Percentiles rank a stretch among this genome's conserved stretches.
phyloP scores from a whole-genome alignment of 2,888 invertebrate species.

The Epistrophe eligans region DNA sequence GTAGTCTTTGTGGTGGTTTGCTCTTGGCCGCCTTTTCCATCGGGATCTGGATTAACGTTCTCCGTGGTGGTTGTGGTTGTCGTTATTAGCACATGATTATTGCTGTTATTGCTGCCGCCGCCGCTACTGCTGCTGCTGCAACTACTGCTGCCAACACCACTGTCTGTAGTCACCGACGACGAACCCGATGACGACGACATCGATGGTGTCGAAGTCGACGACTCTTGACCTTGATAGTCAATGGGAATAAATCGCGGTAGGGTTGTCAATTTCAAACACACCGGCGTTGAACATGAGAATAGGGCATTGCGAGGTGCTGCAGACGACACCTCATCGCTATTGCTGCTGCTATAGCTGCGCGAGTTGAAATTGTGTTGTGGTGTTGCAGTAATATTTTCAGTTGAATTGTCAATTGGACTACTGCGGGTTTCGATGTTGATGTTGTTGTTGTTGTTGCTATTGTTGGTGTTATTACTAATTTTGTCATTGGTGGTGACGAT shows the following conservation, averaged over 20 bases:
- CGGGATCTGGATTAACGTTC: constrained; percentile 72
- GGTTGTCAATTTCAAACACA: constrained; percentile 76
- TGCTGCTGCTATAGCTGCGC: constrained; percentile 58
- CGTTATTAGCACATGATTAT: constrained; percentile 68
- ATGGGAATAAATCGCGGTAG: constrained; percentile 77
- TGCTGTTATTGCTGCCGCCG: not conserved
- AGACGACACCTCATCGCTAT: constrained; percentile 54
- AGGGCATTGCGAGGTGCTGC: constrained; percentile 83
- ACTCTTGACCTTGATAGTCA: constrained; percentile 73
- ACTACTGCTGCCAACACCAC: constrained; percentile 41
- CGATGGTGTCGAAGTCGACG: constrained; percentile 70
- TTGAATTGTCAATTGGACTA: constrained; percentile 64
- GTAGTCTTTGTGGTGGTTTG: constrained; percentile 70
- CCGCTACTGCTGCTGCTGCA: not conserved
- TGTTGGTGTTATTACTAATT: constrained; percentile 25
- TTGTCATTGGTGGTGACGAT: constrained; percentile 52
- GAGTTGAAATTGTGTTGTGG: constrained; percentile 26
- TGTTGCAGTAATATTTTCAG: constrained; percentile 50
- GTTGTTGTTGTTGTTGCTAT: not conserved
- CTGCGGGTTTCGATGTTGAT: constrained; percentile 24
- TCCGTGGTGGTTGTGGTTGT: constrained; percentile 73
- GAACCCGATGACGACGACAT: constrained; percentile 77
- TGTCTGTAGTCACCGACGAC: constrained; percentile 69
- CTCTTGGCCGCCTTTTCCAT: constrained; percentile 70
- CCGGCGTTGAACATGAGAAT: constrained; percentile 78